These are phyloP conservation scores for Sphecodes monilicornis DNA, from an alignment of 2,888 invertebrate genomes.

Conservation along the genomic window DNA sequence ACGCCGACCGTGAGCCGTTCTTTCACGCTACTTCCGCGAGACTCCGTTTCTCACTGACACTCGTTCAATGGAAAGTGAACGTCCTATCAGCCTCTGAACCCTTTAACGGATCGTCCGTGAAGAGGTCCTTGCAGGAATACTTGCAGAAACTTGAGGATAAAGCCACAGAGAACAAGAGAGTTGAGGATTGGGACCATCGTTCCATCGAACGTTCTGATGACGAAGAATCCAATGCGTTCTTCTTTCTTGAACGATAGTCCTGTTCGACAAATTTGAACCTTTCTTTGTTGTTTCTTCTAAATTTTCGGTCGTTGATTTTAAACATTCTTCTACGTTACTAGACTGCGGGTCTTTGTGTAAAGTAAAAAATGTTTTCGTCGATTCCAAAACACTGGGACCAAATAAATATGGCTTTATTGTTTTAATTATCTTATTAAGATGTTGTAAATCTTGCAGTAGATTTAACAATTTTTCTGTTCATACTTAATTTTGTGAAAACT, in stretches of 20 bases:
- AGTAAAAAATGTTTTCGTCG: not conserved
- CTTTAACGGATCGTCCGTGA: not conserved
- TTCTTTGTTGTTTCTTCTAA: not conserved
- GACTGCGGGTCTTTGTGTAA: not conserved
- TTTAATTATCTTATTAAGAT: no score
- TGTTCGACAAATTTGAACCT: not conserved
- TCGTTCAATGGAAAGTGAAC: conserved; percentile 1
- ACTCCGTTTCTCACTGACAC: not conserved
- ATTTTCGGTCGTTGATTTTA: not conserved
- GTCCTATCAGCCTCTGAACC: not conserved
- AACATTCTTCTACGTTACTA: not conserved
- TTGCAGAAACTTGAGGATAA: not conserved
- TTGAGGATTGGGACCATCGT: no score
- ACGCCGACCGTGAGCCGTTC: conserved; percentile 21
- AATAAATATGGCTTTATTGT: no score
- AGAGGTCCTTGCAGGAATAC: not conserved
- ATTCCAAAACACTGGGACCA: no score
- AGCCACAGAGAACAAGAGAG: no score
- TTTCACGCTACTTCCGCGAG: not conserved
- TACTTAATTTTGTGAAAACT: no score
- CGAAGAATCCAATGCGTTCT: not conserved
- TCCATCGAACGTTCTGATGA: not conserved
- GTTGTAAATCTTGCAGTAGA: no score
- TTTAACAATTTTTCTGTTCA: no score
- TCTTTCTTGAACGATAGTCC: not conserved